Base-by-base conservation (phyloP, 2,113 vertebrate genomes). In the Malurus alboscapulatus region DNA sequence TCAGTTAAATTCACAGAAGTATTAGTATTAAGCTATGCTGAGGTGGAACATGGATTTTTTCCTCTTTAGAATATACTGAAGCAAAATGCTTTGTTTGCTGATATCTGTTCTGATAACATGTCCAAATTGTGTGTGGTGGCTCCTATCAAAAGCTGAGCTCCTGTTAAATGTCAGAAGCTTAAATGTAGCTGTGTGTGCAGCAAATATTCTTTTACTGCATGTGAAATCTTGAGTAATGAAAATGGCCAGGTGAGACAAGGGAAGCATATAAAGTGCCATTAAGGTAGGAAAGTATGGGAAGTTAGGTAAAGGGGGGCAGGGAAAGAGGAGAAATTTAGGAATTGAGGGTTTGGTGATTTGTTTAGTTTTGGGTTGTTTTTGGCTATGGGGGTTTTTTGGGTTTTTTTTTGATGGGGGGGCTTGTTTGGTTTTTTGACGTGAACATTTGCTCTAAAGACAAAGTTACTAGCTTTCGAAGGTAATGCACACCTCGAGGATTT, bases 341-440 rank as follows among this genome's bases (percentile, higher is more conserved):
- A 34, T 29, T 48, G 20, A 40, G 12, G 1, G 17, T 72, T 78
- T 73, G 12, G 53, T 21, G 24, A 24, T 21, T n/a, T 73, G 26
- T 32, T 57, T 78, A 22, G 27, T 26, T 32, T 57, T 78, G 27
- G 27, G 10, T 7, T 12, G 61, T 78, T 40, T 2, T 1, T 3
- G 80, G 38, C 17, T 63, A 7, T 48, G 13, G 24, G 32, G 9
- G 14, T 32, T 36, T 50, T 61, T 62, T 54, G 1, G 0, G 3
- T 38, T 38, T 38, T 38, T 86, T 17, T 18, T 32, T 11, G 24
- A 4, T 6, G 5, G 19, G 12, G 4, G 4, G 15, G 15, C 24
- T 42, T 51, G 30, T 30, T 36, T 51, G 1, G 0, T 1, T 78
- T 77, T 73, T 51, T 42, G 20, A 15, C 6, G 12, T 0, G 0